Evolutionary conservation across 2,888 invertebrate genomes (phyloP).

Genomic region (Phanerotoma sp.): DNA sequence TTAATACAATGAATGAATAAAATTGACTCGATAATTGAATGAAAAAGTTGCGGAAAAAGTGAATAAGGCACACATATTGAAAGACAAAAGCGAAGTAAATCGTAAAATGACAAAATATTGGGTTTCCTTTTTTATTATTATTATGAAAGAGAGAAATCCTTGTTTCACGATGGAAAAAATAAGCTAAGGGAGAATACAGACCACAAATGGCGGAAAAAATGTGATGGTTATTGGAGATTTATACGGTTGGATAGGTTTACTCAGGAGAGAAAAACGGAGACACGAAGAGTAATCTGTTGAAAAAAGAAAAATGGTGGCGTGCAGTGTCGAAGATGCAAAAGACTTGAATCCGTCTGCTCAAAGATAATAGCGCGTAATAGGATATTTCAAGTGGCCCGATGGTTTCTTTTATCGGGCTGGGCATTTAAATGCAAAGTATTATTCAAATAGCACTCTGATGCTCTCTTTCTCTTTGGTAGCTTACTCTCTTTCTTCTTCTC

Average conservation of each 20-base stretch:
- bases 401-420: conserved; percentile 53
- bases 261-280: neutral
- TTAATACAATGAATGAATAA: too few relatives aligned
- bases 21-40: too few relatives aligned
- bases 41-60: too few relatives aligned
- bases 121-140: neutral
- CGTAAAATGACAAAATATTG: neutral
- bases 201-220: neutral
- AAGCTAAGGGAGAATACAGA: neutral
- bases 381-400: conserved; percentile 52
- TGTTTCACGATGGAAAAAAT: neutral
- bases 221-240: conserved; percentile 9
- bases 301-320: neutral
- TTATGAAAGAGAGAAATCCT: neutral
- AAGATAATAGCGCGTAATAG: conserved; percentile 54
- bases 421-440: conserved; percentile 57
- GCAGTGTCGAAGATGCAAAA: conserved; percentile 19
- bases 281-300: conserved; percentile 8
- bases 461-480: conserved; percentile 29
- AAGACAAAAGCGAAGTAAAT: too few relatives aligned
- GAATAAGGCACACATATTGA: too few relatives aligned
- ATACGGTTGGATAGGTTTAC: conserved; percentile 7
- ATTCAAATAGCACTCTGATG: conserved; percentile 49
- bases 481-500: conserved; percentile 17
- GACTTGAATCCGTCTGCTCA: conserved; percentile 29